phyloP scores from a whole-genome alignment of 2,113 vertebrate species.

The Heliornis fulica region DNA sequence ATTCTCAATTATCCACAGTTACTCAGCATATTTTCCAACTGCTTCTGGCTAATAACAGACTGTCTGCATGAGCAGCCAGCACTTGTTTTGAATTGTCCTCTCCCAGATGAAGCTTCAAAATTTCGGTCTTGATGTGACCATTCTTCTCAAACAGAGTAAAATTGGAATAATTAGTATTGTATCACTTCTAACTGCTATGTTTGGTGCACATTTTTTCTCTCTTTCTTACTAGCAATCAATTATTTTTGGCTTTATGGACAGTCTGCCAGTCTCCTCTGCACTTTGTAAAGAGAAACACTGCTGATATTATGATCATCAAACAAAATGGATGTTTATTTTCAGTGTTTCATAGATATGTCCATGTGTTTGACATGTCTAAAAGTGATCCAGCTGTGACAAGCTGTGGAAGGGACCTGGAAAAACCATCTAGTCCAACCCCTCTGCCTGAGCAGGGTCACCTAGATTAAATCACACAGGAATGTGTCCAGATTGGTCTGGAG shows the following conservation, averaged over 20 bases:
- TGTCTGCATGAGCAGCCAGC: constrained; percentile 43
- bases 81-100: neutral
- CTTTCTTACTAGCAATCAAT: neutral
- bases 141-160: neutral
- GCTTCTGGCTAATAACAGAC: constrained; percentile 61
- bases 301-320: neutral
- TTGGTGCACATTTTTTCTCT: neutral
- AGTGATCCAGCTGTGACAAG: neutral
- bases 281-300: neutral
- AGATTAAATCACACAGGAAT: too few species aligned
- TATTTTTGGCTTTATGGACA: constrained; percentile 16
- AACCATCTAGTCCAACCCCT: too few species aligned
- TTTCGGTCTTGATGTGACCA: neutral
- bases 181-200: neutral
- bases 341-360: neutral
- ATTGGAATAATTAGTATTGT: neutral
- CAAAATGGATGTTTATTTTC: neutral
- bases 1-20: constrained; percentile 72
- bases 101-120: neutral
- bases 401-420: too few species aligned
- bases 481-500: too few species aligned
- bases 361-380: neutral
- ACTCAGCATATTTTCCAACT: constrained; percentile 59
- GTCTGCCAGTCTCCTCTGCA: neutral
- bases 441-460: too few species aligned